Base-by-base conservation (phyloP, 2,797 vertebrate species). In the Spinibarbus caldwelli region DNA sequence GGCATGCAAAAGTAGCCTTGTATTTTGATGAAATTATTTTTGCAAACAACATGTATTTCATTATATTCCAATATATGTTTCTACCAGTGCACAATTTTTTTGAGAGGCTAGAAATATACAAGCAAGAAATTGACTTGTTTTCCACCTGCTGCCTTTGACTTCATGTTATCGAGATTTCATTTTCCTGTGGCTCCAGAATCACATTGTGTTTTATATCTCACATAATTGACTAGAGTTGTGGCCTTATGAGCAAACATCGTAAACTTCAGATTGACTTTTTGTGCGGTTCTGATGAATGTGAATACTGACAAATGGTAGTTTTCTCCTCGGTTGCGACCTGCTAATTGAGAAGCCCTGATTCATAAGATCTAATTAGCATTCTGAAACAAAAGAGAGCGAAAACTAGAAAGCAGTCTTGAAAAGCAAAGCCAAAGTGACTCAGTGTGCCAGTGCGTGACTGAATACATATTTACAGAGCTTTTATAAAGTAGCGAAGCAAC, bases 391-490 rank as follows among this genome's bases (percentile, higher is more conserved):
- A 70, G 23, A 21, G 79, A 71, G n/a, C 64, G 15, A 29, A 29
- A 71, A 38, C 19, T 45, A 47, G 47, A 21, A 52, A 12, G 23
- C 26, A 54, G 34, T 23, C 66, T 81, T 70, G 66, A 54, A 52
- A 70, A 19, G 8, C n/a, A 45, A 45, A 57, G 54, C 57, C 12
- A 78, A 62, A 78, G 34, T 41, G 43, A 81, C 79, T 81, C 34
- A 2, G 21, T 70, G 29, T 54, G 34, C 23, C 34, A 71, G 45
- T 6, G 64, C 10, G 2, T 31, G 59, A 72, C 52, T 82, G 38
- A 66, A 77, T 45, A 49, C 71, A 75, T 52, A 49, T 84, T 84
- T 78, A 43, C 75, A 68, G 68, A 45, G 38, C 7, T 78, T 41
- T 78, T 36, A 78, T 26, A 47, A 43, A 71, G n/a, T 10, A 64